These are phyloP conservation scores for Sebastes fasciatus DNA, from an alignment of 2,113 vertebrate genomes.

Conservation along the genomic window DNA sequence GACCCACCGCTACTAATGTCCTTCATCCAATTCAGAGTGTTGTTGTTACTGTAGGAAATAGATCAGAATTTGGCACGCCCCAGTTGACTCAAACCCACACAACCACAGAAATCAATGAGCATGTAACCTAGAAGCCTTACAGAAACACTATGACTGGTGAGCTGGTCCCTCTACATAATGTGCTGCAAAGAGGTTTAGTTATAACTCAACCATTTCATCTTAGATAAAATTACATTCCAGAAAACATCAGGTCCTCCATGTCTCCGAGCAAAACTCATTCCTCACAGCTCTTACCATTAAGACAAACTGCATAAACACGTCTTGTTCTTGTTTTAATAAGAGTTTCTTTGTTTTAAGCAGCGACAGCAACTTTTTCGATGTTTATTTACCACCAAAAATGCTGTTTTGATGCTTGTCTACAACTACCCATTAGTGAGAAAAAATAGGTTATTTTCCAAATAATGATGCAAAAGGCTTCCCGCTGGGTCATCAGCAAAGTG, in stretches of 20 bases:
- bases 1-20: background rate
- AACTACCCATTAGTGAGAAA: background rate
- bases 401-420: background rate
- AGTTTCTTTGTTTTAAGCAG: background rate
- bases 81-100: background rate
- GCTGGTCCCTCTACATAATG: background rate
- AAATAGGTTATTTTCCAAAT: background rate
- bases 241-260: background rate
- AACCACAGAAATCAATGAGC: background rate
- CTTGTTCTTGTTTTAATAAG: background rate
- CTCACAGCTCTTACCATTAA: background rate
- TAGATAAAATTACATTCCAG: background rate
- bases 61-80: background rate
- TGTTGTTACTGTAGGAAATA: background rate
- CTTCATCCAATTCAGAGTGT: background rate
- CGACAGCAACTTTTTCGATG: background rate
- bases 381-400: background rate
- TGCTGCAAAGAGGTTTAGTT: constrained; percentile 7
- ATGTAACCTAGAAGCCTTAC: background rate
- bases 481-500: constrained; percentile 2
- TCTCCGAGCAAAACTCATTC: background rate
- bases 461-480: background rate
- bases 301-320: background rate
- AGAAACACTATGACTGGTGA: background rate
- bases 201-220: constrained; percentile 8